Evolutionary conservation across 2,888 invertebrate genomes (phyloP).

Genomic region (Chesias legatella): DNA sequence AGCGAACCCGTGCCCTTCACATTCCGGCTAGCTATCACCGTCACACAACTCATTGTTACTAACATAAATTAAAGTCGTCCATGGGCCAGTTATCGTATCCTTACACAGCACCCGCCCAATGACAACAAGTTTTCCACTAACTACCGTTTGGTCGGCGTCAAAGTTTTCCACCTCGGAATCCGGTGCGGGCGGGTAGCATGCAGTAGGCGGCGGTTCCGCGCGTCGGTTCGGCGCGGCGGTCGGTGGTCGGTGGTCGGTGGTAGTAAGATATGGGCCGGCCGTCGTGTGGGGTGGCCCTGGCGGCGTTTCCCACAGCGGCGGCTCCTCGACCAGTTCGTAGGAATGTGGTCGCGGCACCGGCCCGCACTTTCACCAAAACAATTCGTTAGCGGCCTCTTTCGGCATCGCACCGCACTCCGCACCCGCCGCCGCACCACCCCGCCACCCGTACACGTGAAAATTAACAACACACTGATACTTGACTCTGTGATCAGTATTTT

Average conservation of each 20-base stretch:
- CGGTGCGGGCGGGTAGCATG: constrained; percentile 6
- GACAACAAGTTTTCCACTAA: constrained; percentile 20
- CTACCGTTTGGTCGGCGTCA: constrained; percentile 3
- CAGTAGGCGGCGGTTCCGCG: constrained; percentile 7
- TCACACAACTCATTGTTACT: constrained; percentile 46
- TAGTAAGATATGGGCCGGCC: constrained; percentile 55
- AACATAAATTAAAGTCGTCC: constrained; percentile 49
- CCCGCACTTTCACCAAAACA: constrained; percentile 81
- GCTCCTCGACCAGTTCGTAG: constrained; percentile 77
- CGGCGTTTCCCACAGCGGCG: constrained; percentile 80
- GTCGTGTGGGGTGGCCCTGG: constrained; percentile 72
- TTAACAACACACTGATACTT: constrained; percentile 69
- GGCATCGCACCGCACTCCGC: constrained; percentile 70
- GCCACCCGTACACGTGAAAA: constrained; percentile 71
- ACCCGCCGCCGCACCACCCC: constrained; percentile 53
- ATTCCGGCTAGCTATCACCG: constrained; percentile 45
- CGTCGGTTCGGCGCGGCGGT: constrained; percentile 12
- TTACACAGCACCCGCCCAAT: constrained; percentile 38
- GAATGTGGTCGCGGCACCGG: constrained; percentile 79
- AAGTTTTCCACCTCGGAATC: constrained; percentile 16
- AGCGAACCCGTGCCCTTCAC: constrained; percentile 46
- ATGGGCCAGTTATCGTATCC: constrained; percentile 47
- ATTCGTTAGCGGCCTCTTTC: constrained; percentile 80
- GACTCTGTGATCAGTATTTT: constrained; percentile 61
- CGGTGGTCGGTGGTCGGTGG: constrained; percentile 38